Evolutionary conservation across 92 coral and sea anemone genomes (phyloP).

Genomic region (Palythoa grandiflora): DNA sequence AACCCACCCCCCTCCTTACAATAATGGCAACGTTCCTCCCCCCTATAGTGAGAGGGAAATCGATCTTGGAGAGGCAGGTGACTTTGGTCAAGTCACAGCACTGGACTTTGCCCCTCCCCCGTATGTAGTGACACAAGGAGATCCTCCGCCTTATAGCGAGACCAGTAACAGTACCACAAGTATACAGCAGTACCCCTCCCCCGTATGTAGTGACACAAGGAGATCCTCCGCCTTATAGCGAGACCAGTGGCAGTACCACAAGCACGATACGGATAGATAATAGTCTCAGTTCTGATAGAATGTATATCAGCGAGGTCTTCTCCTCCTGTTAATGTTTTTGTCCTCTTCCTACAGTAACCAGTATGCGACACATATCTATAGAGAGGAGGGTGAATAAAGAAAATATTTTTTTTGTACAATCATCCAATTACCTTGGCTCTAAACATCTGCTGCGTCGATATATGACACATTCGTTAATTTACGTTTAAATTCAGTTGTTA

Average conservation of each 20-base stretch:
- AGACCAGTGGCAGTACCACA: background rate
- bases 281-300: background rate
- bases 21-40: conserved; percentile 27
- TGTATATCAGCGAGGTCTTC: background rate
- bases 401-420: no score
- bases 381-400: no score
- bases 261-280: background rate
- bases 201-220: background rate
- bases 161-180: background rate
- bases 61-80: conserved; percentile 14
- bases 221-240: conserved; percentile 17
- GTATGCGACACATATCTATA: no score
- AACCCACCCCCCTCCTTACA: conserved; percentile 36
- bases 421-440: no score
- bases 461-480: no score
- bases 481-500: no score
- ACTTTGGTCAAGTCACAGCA: background rate
- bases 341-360: background rate
- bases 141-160: conserved; percentile 32
- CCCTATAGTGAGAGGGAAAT: conserved; percentile 30
- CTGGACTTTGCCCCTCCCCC: conserved; percentile 45
- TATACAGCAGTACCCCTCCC: background rate
- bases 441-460: no score
- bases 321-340: background rate
- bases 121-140: background rate